Evolutionary conservation across 1,140 invertebrate species (phyloP).

Genomic region (Mya arenaria): DNA sequence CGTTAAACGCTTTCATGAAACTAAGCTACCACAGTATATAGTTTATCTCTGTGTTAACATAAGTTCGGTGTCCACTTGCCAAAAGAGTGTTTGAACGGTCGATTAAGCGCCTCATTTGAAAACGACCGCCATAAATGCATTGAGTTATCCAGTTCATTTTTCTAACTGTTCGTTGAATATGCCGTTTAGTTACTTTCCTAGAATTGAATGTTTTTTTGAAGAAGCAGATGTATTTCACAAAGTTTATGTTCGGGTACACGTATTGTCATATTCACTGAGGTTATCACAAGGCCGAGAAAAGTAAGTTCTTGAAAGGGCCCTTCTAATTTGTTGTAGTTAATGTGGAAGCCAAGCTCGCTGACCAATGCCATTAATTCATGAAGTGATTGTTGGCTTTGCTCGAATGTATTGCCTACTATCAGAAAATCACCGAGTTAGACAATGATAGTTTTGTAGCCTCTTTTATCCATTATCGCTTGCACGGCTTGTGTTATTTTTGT

Average conservation of each 20-base stretch:
- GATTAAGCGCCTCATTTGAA: not conserved
- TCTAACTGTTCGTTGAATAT: not conserved
- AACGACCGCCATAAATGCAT: not conserved
- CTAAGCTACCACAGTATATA: not conserved
- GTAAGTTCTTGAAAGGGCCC: not conserved
- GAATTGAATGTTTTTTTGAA: not conserved
- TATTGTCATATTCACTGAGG: not conserved
- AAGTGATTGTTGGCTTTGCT: not conserved
- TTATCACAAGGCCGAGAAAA: constrained; percentile 12
- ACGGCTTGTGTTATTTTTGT: not conserved
- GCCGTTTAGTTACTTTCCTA: not conserved
- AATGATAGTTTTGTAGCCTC: not conserved
- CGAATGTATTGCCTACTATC: not conserved
- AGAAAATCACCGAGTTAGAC: constrained; percentile 17
- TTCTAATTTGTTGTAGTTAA: constrained; percentile 15
- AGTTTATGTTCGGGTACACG: not conserved
- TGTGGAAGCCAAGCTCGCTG: not conserved
- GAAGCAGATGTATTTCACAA: not conserved
- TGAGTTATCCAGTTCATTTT: not conserved
- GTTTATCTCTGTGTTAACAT: not conserved
- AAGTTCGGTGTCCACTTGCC: not conserved
- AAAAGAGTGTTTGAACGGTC: not conserved
- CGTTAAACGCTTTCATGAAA: not conserved
- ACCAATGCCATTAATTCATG: not conserved
- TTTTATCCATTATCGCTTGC: not conserved